Conservation (phyloP, 2,113 vertebrate species). For the Neopipo cinnamomea region DNA sequence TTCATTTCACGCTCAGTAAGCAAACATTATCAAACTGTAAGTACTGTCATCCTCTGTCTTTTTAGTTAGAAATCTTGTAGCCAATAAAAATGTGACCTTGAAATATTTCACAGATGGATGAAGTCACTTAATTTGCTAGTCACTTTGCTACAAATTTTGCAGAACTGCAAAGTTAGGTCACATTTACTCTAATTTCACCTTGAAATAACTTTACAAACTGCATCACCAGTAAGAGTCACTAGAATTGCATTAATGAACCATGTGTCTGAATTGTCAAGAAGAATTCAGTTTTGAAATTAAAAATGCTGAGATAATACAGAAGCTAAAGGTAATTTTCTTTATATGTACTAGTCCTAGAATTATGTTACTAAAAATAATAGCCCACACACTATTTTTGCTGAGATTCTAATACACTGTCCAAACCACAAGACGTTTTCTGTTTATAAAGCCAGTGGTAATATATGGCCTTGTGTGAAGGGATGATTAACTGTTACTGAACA, state of each 20-base stretch:
- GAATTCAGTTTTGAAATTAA: not conserved
- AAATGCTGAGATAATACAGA: not conserved
- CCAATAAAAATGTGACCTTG: constrained; percentile 70
- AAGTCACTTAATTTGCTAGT: constrained; percentile 58
- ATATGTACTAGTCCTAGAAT: not conserved
- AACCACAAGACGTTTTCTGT: not conserved
- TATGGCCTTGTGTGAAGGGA: not conserved
- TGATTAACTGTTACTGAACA: not conserved
- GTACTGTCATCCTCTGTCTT: constrained; percentile 72
- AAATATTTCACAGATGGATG: constrained; percentile 75
- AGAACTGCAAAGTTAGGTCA: constrained; percentile 35
- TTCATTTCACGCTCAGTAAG: constrained; percentile 80
- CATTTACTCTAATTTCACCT: constrained; percentile 24
- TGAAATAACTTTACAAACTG: not conserved
- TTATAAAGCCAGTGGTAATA: not conserved
- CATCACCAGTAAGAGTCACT: not conserved
- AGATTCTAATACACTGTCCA: not conserved
- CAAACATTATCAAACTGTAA: constrained; percentile 75
- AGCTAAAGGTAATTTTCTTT: not conserved
- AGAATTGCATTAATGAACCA: not conserved
- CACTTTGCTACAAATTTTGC: constrained; percentile 31
- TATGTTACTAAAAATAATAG: not conserved
- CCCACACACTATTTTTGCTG: not conserved
- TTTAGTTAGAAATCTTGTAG: constrained; percentile 74
- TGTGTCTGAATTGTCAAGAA: not conserved